phyloP scores from a whole-genome alignment of 2,797 vertebrate genomes.

The Hylomyscus alleni region DNA sequence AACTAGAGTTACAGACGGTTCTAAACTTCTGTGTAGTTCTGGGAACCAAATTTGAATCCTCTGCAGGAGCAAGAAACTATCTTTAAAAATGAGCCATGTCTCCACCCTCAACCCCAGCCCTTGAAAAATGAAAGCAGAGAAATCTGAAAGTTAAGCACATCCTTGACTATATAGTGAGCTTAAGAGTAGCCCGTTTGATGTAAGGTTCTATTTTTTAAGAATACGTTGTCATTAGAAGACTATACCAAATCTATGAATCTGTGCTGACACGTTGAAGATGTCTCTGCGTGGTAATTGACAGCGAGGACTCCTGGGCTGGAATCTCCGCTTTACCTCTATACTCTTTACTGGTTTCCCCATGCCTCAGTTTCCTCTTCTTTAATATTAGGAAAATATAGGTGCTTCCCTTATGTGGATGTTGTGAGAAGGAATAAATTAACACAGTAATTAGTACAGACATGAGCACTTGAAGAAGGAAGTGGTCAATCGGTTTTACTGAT shows the following conservation, averaged over 20 bases:
- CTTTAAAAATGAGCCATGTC: neutral
- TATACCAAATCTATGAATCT: neutral
- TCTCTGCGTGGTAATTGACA: neutral
- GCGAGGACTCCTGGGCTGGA: neutral
- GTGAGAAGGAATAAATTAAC: neutral
- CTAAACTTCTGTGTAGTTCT: neutral
- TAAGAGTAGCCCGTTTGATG: neutral
- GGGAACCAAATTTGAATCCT: neutral
- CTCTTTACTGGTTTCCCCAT: neutral
- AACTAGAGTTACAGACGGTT: neutral
- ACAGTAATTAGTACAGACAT: neutral
- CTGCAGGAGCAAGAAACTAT: neutral
- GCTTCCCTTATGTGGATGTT: neutral
- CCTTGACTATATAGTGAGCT: neutral
- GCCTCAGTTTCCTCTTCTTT: slow-evolving; percentile 4
- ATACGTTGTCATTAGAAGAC: neutral
- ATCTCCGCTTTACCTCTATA: slow-evolving; percentile 11
- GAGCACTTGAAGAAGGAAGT: slow-evolving; percentile 1
- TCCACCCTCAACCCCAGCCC: neutral
- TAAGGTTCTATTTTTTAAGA: neutral
- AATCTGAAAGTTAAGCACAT: neutral
- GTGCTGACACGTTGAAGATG: neutral
- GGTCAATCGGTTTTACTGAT: slow-evolving; percentile 43
- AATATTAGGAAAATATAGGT: slow-evolving; percentile 6
- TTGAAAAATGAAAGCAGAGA: neutral